Conservation (phyloP, 2,888 invertebrate species). For the Metallyticus violacea region DNA sequence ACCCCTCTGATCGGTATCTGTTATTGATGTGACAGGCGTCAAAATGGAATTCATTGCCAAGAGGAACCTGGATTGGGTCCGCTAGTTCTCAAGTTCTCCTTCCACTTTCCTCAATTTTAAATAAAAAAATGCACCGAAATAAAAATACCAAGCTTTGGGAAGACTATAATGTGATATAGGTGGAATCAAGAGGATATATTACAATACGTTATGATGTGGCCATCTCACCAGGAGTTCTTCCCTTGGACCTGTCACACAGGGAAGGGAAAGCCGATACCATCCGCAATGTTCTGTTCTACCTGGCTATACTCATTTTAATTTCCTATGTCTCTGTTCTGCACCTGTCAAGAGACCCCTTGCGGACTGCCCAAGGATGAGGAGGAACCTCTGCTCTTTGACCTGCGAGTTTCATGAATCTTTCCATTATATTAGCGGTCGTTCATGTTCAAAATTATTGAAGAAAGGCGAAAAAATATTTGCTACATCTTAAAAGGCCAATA, state of each 20-base stretch:
- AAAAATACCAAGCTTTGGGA: slow-evolving; percentile 8
- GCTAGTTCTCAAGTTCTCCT: neutral
- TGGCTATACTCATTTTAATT: neutral
- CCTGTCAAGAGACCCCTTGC: neutral
- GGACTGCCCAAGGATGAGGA: neutral
- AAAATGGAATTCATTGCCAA: neutral
- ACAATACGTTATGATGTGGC: neutral
- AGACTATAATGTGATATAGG: slow-evolving; percentile 5
- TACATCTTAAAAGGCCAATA: too few species aligned
- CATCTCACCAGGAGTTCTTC: neutral
- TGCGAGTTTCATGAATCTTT: too few species aligned
- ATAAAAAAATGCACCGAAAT: neutral
- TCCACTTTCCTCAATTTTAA: neutral
- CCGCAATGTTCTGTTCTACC: neutral
- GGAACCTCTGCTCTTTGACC: neutral
- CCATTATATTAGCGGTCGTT: too few species aligned
- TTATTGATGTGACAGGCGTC: neutral
- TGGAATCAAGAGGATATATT: slow-evolving; percentile 2
- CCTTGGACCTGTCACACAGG: neutral
- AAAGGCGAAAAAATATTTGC: too few species aligned
- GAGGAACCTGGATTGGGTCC: neutral
- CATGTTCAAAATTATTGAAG: too few species aligned
- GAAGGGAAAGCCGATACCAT: neutral
- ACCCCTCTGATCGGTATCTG: neutral
- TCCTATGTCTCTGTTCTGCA: neutral